Base-by-base conservation (phyloP, 2,888 invertebrate genomes). In the Pseudococcus viburni region DNA sequence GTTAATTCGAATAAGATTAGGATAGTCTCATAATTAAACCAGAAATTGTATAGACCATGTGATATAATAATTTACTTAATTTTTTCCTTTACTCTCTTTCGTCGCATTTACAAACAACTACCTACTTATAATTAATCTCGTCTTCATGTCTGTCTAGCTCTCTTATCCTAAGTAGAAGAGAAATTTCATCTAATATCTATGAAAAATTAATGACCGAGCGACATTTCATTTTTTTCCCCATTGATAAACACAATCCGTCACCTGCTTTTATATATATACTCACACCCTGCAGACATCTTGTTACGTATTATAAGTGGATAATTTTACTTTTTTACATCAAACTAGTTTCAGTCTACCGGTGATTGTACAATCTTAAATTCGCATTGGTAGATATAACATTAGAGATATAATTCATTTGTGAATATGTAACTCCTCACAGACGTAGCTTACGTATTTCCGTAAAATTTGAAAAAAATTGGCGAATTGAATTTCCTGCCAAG, bases 1-100 rank as follows among this genome's bases (percentile, higher is more conserved):
- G 19, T 64, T 22, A 64, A 19, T 22, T 7, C 59, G 86, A 17
- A 46, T 33, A 19, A 33, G 59, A 39, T 46, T 48, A 83, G 42
- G 12, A 42, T 46, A 83, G 19, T 46, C 19, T 33, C 46, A 19
- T 9, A 19, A 83, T 83, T 83, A 46, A 83, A 42, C 80, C 80
- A 83, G 46, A 19, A 83, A 83, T 83, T 80, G 12, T 19, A 33
- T 12, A 26, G 6, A 11, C 15, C n/a, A 17, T 19, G 19, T 83
- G 80, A 83, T 83, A 83, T 83, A 83, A 73, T 73, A 33, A 73
- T 73, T 33, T 73, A 46, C 19, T 42, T 83, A 46, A 33, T 83
- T 46, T 46, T 46, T 80, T 42, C n/a, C 17, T 77, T 9, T 39
- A n/a, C 77, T 77, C 77, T 77, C 80, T 46, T 83, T 83, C 46